Percentiles rank a stretch among this genome's conserved stretches.
Evolutionary conservation across 2,888 invertebrate species (phyloP).

Genomic region (Byasa hedistus): DNA sequence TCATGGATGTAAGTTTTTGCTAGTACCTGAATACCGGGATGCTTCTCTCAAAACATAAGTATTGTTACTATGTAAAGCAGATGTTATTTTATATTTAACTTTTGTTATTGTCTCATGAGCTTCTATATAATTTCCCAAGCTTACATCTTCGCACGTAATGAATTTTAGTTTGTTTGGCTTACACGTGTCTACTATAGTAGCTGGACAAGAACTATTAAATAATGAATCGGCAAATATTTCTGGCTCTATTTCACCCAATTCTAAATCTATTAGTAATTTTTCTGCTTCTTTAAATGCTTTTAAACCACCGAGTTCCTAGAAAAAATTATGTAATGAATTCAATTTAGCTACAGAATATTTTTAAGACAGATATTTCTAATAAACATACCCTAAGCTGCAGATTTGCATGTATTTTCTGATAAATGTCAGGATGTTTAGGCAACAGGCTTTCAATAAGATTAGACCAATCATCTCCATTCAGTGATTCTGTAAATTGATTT

Average conservation of each 20-base stretch:
- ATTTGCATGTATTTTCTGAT: slow-evolving; percentile 70
- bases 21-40: slow-evolving; percentile 73
- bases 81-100: slow-evolving; percentile 67
- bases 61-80: slow-evolving; percentile 71
- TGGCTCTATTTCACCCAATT: slow-evolving; percentile 66
- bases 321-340: slow-evolving; percentile 23
- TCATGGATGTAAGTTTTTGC: slow-evolving; percentile 20
- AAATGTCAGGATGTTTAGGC: slow-evolving; percentile 76
- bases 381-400: slow-evolving; percentile 63
- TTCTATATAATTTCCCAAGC: slow-evolving; percentile 74
- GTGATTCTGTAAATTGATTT: slow-evolving; percentile 64
- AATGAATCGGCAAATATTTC: slow-evolving; percentile 71
- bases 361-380: background rate
- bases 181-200: slow-evolving; percentile 74
- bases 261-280: slow-evolving; percentile 62
- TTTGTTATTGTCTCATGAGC: slow-evolving; percentile 76
- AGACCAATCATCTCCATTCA: slow-evolving; percentile 81
- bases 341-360: no score
- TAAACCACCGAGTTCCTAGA: slow-evolving; percentile 70
- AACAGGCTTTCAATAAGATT: slow-evolving; percentile 76
- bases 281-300: slow-evolving; percentile 74
- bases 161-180: slow-evolving; percentile 68
- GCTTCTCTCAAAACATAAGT: slow-evolving; percentile 72
- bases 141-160: slow-evolving; percentile 74
- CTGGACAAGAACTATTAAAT: slow-evolving; percentile 71